Evolutionary conservation across 2,797 vertebrate genomes (phyloP).

Genomic region (Scomberomorus guttatus): DNA sequence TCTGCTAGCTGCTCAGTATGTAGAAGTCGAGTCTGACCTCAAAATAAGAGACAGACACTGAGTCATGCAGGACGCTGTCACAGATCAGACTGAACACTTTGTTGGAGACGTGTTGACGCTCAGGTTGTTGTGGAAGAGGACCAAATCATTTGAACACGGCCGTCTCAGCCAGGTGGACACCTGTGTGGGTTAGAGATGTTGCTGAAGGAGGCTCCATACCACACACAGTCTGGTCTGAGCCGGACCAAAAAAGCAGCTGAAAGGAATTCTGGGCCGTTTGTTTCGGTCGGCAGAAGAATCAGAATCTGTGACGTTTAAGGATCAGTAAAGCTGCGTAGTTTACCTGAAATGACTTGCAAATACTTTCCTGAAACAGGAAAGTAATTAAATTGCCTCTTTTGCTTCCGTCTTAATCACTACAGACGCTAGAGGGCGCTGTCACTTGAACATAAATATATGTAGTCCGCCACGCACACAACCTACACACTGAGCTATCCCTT

Average conservation of each 20-base stretch:
- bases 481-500: no score
- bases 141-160: no score
- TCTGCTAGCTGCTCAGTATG: background rate
- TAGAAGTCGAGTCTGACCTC: background rate
- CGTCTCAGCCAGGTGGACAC: constrained; percentile 15
- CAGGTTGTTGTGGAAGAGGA: no score
- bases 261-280: constrained; percentile 15
- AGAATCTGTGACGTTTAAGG: background rate
- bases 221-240: constrained; percentile 7
- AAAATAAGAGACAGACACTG: background rate
- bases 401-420: no score
- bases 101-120: no score
- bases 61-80: constrained; percentile 15
- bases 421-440: no score
- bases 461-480: no score
- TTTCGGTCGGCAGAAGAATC: background rate
- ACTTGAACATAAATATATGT: no score
- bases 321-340: background rate
- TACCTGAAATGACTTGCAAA: background rate
- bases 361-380: background rate
- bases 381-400: no score
- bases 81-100: background rate
- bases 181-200: constrained; percentile 26
- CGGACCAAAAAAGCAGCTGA: no score
- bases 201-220: constrained; percentile 4